Evolutionary conservation across 2,113 vertebrate species (phyloP).

Genomic region (Leucopsar rothschildi): DNA sequence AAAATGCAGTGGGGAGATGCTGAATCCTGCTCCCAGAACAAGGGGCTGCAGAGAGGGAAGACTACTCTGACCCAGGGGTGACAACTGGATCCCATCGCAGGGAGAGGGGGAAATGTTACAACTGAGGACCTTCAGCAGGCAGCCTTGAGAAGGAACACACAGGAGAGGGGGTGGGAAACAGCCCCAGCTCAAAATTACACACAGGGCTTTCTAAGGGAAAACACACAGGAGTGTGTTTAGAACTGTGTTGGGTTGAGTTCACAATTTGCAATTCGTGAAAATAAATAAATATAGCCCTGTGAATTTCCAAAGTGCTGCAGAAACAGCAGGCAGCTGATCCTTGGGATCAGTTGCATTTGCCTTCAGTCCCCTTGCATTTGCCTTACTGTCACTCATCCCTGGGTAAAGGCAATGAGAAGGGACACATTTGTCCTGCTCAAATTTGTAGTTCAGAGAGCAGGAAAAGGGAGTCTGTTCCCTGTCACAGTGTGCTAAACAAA

Average conservation of each 20-base stretch:
- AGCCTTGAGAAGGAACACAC: background rate
- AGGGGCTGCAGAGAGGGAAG: background rate
- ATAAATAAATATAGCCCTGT: background rate
- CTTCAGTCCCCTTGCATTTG: background rate
- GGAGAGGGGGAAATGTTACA: background rate
- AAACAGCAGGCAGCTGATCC: background rate
- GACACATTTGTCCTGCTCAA: background rate
- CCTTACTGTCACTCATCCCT: background rate
- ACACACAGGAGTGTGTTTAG: background rate
- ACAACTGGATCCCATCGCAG: accelerated
- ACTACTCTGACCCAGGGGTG: no score
- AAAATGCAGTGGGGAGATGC: background rate
- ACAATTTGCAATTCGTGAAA: background rate
- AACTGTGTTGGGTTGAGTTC: background rate
- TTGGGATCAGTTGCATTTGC: background rate
- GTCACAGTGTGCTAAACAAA: background rate
- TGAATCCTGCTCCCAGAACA: accelerated
- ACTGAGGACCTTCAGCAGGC: background rate
- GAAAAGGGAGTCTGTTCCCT: background rate
- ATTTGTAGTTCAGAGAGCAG: background rate
- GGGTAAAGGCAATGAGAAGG: background rate
- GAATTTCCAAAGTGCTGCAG: background rate
- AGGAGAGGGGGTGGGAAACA: background rate
- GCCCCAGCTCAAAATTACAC: background rate
- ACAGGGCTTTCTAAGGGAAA: background rate